These are phyloP conservation scores for Agapetus fuscipes DNA, from an alignment of 2,888 invertebrate genomes.

Conservation along the genomic window DNA sequence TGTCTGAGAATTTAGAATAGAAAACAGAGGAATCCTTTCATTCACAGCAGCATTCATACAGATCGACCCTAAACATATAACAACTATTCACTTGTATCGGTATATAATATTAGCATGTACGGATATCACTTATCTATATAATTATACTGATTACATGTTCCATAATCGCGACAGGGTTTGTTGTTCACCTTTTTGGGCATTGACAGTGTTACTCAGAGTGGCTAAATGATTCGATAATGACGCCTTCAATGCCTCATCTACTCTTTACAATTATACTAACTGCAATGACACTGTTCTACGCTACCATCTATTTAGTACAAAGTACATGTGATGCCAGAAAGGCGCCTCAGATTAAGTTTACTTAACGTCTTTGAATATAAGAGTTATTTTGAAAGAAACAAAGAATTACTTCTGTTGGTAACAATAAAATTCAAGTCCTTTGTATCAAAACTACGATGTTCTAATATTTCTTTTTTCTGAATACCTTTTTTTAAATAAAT, in stretches of 20 bases:
- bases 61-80: constrained; percentile 21
- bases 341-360: too few species aligned
- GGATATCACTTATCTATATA: constrained; percentile 17
- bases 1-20: constrained; percentile 7
- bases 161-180: constrained; percentile 14
- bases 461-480: too few species aligned
- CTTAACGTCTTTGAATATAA: too few species aligned
- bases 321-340: constrained; percentile 7
- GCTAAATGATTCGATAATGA: constrained; percentile 12
- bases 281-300: constrained; percentile 19
- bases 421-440: too few species aligned
- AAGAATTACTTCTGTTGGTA: too few species aligned
- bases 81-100: constrained; percentile 21
- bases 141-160: constrained; percentile 18
- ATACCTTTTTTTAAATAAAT: too few species aligned
- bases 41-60: constrained; percentile 18
- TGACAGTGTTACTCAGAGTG: constrained; percentile 14
- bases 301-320: constrained; percentile 20
- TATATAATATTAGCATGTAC: constrained; percentile 10
- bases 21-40: constrained; percentile 15
- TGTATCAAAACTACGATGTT: too few species aligned
- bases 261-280: constrained; percentile 17
- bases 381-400: too few species aligned
- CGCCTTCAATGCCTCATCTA: constrained; percentile 18
- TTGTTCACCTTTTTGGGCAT: constrained; percentile 12